Conservation (phyloP, 2,113 vertebrate species). For the Protomyctophum bolini region DNA sequence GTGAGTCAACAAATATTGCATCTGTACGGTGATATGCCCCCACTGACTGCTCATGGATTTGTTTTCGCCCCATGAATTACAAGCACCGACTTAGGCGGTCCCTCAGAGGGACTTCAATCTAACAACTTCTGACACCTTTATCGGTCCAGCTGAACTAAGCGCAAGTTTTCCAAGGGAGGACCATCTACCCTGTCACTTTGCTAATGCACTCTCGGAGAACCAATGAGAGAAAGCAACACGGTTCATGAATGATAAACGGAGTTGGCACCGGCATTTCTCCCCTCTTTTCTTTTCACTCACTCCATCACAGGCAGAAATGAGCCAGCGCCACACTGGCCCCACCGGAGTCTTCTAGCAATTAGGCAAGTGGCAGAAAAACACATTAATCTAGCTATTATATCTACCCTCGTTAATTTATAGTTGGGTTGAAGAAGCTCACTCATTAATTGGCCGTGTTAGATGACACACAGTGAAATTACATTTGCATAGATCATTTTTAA, state of each 20-base stretch:
- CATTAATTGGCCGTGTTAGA: conserved; percentile 81
- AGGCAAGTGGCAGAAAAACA: conserved; percentile 79
- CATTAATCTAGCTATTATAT: conserved; percentile 82
- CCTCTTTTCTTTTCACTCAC: conserved; percentile 44
- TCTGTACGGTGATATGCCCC: conserved; percentile 36
- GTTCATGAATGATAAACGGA: conserved; percentile 61
- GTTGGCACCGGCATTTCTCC: conserved; percentile 44
- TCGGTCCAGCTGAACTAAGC: conserved; percentile 40
- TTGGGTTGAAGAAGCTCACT: conserved; percentile 69
- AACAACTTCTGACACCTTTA: conserved; percentile 25
- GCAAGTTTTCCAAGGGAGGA: conserved; percentile 29
- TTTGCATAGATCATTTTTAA: conserved; percentile 81
- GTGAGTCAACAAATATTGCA: conserved; percentile 26
- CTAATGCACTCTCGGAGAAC: conserved; percentile 31
- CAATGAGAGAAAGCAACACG: conserved; percentile 36
- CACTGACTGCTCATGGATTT: conserved; percentile 59
- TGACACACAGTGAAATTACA: conserved; percentile 78
- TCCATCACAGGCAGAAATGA: conserved; percentile 66
- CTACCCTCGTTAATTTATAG: conserved; percentile 78
- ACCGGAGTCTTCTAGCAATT: conserved; percentile 76
- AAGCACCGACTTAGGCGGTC: conserved; percentile 44
- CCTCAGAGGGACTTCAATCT: conserved; percentile 37
- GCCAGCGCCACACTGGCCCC: conserved; percentile 60
- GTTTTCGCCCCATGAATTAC: conserved; percentile 53
- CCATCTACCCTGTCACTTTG: conserved; percentile 28